Base-by-base conservation (phyloP, 2,888 invertebrate species). In the Eugnorisma glareosa region DNA sequence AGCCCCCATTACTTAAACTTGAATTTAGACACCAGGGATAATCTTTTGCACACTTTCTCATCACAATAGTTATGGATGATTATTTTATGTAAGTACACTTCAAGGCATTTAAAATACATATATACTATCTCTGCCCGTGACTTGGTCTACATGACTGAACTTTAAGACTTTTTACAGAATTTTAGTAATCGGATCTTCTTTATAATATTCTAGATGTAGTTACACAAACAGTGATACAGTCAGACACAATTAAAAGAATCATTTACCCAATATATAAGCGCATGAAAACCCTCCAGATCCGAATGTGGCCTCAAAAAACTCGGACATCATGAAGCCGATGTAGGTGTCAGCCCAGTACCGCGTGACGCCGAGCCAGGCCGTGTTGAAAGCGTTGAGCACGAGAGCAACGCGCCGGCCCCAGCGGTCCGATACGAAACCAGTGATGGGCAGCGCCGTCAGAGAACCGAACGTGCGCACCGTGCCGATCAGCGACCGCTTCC, bases 401-500 rank as follows among this genome's bases (percentile, higher is more conserved):
- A 98, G 94, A 1, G 97, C 95, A 1, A 96, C 95, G 79, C 97
- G 96, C 64, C 98, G 95, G 1, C 98, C 98, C 94, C 96, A 98
- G 96, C 97, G 97, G 94, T 98, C 98, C 0, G 98, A 98, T 59
- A 98, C 91, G 84, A 97, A 97, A 63, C 98, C 98, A 1, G 97
- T 97, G 75, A 98, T 93, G 2, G 98, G 97, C 77, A 98, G 95
- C 0, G 98, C 97, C 64, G 97, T 92, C 87, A 98, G 97, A 74
- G 97, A 97, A 21, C 98, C 98, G 61, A 97, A 89, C 70, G 97
- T 98, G 81, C 98, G 97, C 6, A 98, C 93, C 1, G 98, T 98
- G 1, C 98, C 98, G 48, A 98, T 97, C 76, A 98, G 90, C 0
- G 98, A 97, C 40, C 98, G 94, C 82, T 97, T 97, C 98, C 98